Evolutionary conservation across 2,888 invertebrate genomes (phyloP).

Genomic region (Caenorhabditis drosophilae): DNA sequence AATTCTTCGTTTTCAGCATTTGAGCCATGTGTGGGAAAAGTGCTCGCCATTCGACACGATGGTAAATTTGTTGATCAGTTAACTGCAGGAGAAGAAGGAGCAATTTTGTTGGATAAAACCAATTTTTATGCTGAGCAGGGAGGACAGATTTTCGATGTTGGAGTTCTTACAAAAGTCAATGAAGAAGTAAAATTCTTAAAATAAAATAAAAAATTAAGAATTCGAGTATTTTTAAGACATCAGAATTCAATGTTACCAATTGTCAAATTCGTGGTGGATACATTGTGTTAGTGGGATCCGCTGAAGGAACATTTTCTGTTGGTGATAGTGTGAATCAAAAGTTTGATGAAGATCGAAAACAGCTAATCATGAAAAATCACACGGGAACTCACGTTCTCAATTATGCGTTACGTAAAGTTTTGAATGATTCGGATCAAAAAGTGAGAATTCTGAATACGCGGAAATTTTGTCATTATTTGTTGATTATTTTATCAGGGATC

Average conservation of each 20-base stretch:
- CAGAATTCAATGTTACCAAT: slow-evolving; percentile 88
- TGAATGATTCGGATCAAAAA: slow-evolving; percentile 72
- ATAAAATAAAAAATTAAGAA: neutral
- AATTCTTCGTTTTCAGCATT: slow-evolving; percentile 34
- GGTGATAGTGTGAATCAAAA: slow-evolving; percentile 84
- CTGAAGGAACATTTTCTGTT: slow-evolving; percentile 82
- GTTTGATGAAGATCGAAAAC: slow-evolving; percentile 83
- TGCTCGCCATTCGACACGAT: slow-evolving; percentile 78
- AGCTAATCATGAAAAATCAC: slow-evolving; percentile 97
- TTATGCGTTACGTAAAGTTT: slow-evolving; percentile 86
- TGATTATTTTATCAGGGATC: slow-evolving; percentile 82
- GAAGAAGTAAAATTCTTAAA: slow-evolving; percentile 78
- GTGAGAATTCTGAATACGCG: neutral
- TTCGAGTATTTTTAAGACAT: neutral
- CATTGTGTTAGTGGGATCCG: slow-evolving; percentile 87
- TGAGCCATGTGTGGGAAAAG: slow-evolving; percentile 72
- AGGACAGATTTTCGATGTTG: slow-evolving; percentile 96
- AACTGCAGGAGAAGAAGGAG: slow-evolving; percentile 84
- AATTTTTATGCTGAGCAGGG: slow-evolving; percentile 99
- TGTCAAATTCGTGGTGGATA: slow-evolving; percentile 95
- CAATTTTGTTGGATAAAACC: slow-evolving; percentile 86
- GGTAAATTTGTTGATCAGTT: slow-evolving; percentile 86
- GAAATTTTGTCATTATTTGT: neutral
- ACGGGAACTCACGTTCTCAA: slow-evolving; percentile 96
- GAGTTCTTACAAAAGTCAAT: slow-evolving; percentile 80